Percentiles rank a stretch among this genome's conserved stretches.
Conservation (phyloP, 1,140 invertebrate genomes). For the Stegodyphus dumicola region DNA sequence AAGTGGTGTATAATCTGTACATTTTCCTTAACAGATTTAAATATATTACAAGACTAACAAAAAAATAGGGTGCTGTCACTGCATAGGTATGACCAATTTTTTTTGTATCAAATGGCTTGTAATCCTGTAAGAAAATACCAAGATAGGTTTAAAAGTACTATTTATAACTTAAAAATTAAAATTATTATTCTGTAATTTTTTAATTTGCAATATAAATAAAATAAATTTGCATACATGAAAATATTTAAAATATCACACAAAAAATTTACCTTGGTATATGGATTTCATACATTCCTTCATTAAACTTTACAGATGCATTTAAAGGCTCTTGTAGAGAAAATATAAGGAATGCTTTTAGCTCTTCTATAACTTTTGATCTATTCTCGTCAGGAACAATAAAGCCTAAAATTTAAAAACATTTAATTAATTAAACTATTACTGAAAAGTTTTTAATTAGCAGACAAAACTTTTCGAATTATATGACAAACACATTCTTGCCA, state of each 20-base stretch:
- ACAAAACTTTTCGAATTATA: too few relatives aligned
- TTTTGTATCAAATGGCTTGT: conserved; percentile 8
- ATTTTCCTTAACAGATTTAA: too few relatives aligned
- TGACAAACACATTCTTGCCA: too few relatives aligned
- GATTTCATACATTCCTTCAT: not conserved
- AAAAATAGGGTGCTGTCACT: too few relatives aligned
- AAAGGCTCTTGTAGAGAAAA: not conserved
- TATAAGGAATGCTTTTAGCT: conserved; percentile 7
- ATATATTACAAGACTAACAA: too few relatives aligned
- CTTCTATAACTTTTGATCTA: not conserved
- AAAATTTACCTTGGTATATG: not conserved
- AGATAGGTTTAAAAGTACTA: not conserved
- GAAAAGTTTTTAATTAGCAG: too few relatives aligned
- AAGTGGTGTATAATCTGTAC: too few relatives aligned
- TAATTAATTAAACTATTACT: too few relatives aligned
- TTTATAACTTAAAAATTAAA: not conserved
- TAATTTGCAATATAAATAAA: too few relatives aligned
- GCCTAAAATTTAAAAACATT: not conserved
- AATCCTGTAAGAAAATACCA: conserved; percentile 6
- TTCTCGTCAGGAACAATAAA: not conserved
- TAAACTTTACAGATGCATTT: not conserved
- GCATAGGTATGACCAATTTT: not conserved
- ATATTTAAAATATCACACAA: not conserved
- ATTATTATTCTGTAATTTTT: too few relatives aligned
- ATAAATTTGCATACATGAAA: not conserved